Base-by-base conservation (phyloP, 2,888 invertebrate species). In the Mechanitis mazaeus region DNA sequence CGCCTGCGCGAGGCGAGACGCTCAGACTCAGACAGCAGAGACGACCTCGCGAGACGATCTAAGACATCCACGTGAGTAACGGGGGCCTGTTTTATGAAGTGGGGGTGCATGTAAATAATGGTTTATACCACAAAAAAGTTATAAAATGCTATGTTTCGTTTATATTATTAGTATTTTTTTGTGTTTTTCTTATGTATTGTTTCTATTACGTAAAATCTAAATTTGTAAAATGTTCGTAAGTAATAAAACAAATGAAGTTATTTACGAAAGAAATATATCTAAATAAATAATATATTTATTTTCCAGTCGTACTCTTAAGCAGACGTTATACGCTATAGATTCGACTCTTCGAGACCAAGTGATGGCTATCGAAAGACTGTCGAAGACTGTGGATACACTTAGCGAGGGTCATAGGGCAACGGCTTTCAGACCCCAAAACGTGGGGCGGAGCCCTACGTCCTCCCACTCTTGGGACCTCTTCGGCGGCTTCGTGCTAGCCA, bases 311-410 rank as follows among this genome's bases (percentile, higher is more conserved):
- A 92, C 92, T 3, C 68, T 92, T 28, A 84, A 91, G 33, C 79
- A 87, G 45, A 83, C 88, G 0, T 77, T 92, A 0, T 79, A 81
- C 28, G 84, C 90, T 33, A 84, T 92, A 7, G 92, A 91, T 70
- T 69, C 79, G 0, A 78, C 90, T 0, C 72, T 92, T 2, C 83
- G 91, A n/a, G 90, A 91, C 1, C 92, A 92, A 62, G 81, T 89
- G 0, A 60, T 77, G 2, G 91, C 92, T 11, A 78, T 92, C 42
- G 86, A 88, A 20, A 69, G 84, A 0, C 70, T 90, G 0, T 71
- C 81, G 0, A 81, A 72, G 33, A 79, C 76, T 0, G 80, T 90
- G 0, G 85, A 86, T 2, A 55, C 70, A 0, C 64, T 89, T 0
- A 69, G 67, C 4, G 82, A 83, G 3, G 69, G 69, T 0, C 81